Base-by-base conservation (phyloP, 1,140 invertebrate species). In the Berghia stephanieae region DNA sequence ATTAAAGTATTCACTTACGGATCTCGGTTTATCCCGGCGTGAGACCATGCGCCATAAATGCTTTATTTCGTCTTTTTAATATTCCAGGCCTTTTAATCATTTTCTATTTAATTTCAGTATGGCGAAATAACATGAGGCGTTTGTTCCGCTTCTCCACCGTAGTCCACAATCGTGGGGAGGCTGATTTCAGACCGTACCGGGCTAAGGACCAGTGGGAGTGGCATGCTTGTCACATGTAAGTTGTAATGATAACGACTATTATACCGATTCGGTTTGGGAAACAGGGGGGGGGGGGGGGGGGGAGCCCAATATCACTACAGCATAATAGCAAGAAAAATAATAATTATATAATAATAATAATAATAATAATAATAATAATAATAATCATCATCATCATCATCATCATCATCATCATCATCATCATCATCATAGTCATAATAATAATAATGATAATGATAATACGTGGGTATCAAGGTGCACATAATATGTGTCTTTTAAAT, bases 201-300 rank as follows among this genome's bases (percentile, higher is more conserved):
- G 94, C 95, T 0, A 97, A 98, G 87, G 93, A 94, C 85, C 90
- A 96, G 31, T 99, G 97, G 97, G 93, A 98, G 89, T 99, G 96
- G 95, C 97, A 99, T 89, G 93, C 96, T 89, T 99, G 97, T 91
- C 97, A 99, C 86, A 95, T 96, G 96, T 97, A 90, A 88, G 90
- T 87, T 70, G n/a, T n/a, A n/a, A n/a, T n/a, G n/a, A n/a, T n/a
- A n/a, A n/a, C n/a, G n/a, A n/a, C n/a, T n/a, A n/a, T n/a, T n/a
- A n/a, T n/a, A n/a, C n/a, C n/a, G n/a, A n/a, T n/a, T n/a, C n/a
- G n/a, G n/a, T n/a, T n/a, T n/a, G n/a, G n/a, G n/a, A n/a, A n/a
- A n/a, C n/a, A n/a, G n/a, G n/a, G n/a, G n/a, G n/a, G n/a, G n/a
- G n/a, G n/a, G n/a, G n/a, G n/a, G n/a, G n/a, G n/a, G n/a, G n/a